These are phyloP conservation scores for Leucoma salicis DNA, from an alignment of 2,888 invertebrate species.

Conservation along the genomic window DNA sequence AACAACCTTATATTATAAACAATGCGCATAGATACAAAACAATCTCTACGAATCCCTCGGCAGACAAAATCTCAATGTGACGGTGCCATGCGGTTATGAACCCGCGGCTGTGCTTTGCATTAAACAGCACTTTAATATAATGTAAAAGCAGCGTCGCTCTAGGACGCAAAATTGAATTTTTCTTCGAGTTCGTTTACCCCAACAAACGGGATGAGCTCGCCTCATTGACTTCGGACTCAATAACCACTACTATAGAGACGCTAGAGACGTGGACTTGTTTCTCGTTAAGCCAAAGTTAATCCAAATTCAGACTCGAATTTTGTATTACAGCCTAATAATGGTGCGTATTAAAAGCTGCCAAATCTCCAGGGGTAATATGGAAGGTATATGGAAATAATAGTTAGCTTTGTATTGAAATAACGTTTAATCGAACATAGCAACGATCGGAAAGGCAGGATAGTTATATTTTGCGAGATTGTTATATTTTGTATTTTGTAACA, in stretches of 20 bases:
- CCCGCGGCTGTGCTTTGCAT: slow-evolving; percentile 20
- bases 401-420: neutral
- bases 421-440: neutral
- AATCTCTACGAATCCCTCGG: neutral
- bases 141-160: slow-evolving; percentile 25
- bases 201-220: slow-evolving; percentile 34
- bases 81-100: slow-evolving; percentile 12
- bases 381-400: neutral
- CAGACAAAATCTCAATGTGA: neutral
- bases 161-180: slow-evolving; percentile 40
- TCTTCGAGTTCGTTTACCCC: slow-evolving; percentile 32
- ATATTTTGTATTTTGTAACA: neutral
- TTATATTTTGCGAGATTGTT: neutral
- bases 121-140: slow-evolving; percentile 32
- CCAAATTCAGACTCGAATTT: slow-evolving; percentile 21
- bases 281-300: slow-evolving; percentile 29
- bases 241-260: slow-evolving; percentile 32
- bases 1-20: neutral
- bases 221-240: slow-evolving; percentile 33
- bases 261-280: slow-evolving; percentile 21
- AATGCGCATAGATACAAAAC: neutral
- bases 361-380: neutral
- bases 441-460: neutral
- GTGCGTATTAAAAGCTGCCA: slow-evolving; percentile 13
- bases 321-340: slow-evolving; percentile 20